Base-by-base conservation (phyloP, 2,888 invertebrate genomes). In the Tridacna crocea region DNA sequence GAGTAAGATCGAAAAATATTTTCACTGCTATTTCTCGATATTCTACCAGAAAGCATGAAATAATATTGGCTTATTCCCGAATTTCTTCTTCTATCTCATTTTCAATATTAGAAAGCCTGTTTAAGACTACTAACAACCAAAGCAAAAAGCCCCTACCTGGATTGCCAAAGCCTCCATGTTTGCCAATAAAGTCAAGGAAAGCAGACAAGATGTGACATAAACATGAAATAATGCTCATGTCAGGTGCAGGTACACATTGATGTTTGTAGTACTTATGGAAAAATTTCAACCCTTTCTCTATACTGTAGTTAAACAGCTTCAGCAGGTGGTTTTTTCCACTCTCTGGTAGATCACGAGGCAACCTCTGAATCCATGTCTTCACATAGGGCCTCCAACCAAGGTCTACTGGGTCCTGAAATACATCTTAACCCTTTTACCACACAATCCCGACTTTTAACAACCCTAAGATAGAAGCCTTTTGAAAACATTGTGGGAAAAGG, bases 361-460 rank as follows among this genome's bases (percentile, higher is more conserved):
- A 88, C 3, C 89, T 85, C 75, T 90, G 89, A 24, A 94, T 77
- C 94, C 94, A 94, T 11, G 94, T 94, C 83, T 91, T 92, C 8
- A 94, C 94, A 87, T 87, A 93, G 0, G 94, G 94, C 77, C 85
- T 89, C 94, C 94, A 94, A 26, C 94, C 94, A 11, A 94, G 89
- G 75, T 94, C 94, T 27, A 94, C 92, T 19, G 94, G 94, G 77
- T 94, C 94, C 94, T 94, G 78, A n/a, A 46, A 46, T n/a, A 61
- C 13, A 70, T 36, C 2, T 19, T 36, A 4, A n/a, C n/a, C n/a
- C n/a, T n/a, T n/a, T n/a, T n/a, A n/a, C n/a, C n/a, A n/a, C n/a
- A n/a, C n/a, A n/a, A n/a, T n/a, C n/a, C n/a, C n/a, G n/a, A n/a
- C n/a, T n/a, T n/a, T n/a, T n/a, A n/a, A n/a, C n/a, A n/a, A n/a